Evolutionary conservation across 2,113 vertebrate species (phyloP).

Genomic region (Varanus komodoensis): DNA sequence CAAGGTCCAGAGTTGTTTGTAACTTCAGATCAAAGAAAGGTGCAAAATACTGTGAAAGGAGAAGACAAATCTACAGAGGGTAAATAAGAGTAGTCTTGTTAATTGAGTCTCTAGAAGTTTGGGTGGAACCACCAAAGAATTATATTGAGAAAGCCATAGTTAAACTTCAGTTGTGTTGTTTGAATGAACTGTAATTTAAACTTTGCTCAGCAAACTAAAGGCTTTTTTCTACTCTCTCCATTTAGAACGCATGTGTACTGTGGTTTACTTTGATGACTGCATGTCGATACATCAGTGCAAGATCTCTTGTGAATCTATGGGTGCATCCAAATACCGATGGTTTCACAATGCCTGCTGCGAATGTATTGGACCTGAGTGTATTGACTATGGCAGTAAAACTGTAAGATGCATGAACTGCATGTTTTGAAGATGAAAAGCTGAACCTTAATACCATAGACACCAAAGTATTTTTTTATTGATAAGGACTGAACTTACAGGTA

Average conservation of each 20-base stretch:
- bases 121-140: not conserved
- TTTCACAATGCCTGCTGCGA: constrained; percentile 99
- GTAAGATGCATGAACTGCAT: constrained; percentile 99
- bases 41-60: not conserved
- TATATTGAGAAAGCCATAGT: not conserved
- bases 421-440: constrained; percentile 80
- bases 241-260: constrained; percentile 94
- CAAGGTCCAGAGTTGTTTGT: not conserved
- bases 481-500: constrained; percentile 41
- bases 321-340: constrained; percentile 98
- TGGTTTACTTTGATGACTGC: constrained; percentile 99
- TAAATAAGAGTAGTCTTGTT: not conserved
- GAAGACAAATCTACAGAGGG: not conserved
- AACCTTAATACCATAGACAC: constrained; percentile 31
- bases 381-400: constrained; percentile 96
- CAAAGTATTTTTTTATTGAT: constrained; percentile 53
- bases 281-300: constrained; percentile 99
- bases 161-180: not conserved
- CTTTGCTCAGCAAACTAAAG: constrained; percentile 25
- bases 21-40: not conserved
- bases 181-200: not conserved
- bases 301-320: constrained; percentile 97
- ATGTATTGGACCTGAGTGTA: constrained; percentile 95
- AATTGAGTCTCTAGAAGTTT: not conserved
- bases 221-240: constrained; percentile 23